These are phyloP conservation scores for Pterocles orientalis DNA, from an alignment of 2,113 vertebrate genomes.

Conservation along the genomic window DNA sequence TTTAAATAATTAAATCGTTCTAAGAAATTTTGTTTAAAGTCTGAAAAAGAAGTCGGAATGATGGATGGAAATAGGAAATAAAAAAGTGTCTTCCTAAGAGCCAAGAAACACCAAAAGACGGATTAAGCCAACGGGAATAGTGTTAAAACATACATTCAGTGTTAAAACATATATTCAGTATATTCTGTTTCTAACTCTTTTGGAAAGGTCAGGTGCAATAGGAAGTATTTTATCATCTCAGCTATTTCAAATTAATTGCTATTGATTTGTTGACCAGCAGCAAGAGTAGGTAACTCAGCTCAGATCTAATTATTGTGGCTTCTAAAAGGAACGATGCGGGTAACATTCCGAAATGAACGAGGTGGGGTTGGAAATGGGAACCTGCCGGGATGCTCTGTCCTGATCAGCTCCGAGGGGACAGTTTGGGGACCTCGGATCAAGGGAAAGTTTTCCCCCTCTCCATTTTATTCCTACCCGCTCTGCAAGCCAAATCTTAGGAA, in stretches of 20 bases:
- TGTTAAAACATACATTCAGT: neutral
- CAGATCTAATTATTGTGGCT: conserved; percentile 37
- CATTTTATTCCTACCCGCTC: neutral
- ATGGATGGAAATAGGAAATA: neutral
- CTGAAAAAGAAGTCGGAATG: neutral
- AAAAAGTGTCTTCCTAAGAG: neutral
- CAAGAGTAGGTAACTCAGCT: conserved; percentile 17
- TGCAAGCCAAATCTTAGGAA: neutral
- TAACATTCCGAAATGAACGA: neutral
- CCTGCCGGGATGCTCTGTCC: neutral
- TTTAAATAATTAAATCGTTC: neutral
- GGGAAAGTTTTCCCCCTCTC: neutral
- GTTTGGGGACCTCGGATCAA: neutral
- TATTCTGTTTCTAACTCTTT: neutral
- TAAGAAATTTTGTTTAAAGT: neutral
- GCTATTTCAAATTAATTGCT: conserved; percentile 56
- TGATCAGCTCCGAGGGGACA: conserved; percentile 10
- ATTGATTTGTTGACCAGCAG: conserved; percentile 50
- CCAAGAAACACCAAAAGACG: neutral
- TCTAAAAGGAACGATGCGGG: neutral
- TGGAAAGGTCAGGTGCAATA: neutral
- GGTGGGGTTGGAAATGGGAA: neutral
- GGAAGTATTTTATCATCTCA: conserved; percentile 23
- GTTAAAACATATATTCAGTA: neutral
- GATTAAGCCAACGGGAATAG: neutral